Evolutionary conservation across 1,140 invertebrate species (phyloP), one percentile per base, ranked within the genome.

Genomic region (Charaxes varanes): DNA sequence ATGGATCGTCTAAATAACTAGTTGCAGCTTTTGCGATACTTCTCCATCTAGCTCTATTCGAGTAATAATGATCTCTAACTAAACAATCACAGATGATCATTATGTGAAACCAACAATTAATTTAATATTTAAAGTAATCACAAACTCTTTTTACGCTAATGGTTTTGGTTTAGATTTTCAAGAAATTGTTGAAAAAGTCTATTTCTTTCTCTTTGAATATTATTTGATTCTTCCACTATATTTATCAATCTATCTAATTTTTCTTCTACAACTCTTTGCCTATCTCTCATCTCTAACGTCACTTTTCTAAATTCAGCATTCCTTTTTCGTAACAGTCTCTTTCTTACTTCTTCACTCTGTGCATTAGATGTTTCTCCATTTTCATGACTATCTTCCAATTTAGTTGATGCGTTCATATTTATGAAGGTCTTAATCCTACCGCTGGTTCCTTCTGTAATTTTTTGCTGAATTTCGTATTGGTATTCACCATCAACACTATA

Each of bases 221-320:
- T 67, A 33, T 83, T 83, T 33, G 79, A 83, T 49, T 83, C 76
- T 57, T 83, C 66, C 6, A 83, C 76, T 41, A 80, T 80, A 63
- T 62, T 69, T 32, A 83, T 77, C 47, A 83, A 46, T 13, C 63
- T 79, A 66, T 83, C 79, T 61, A 83, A 58, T 33, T 83, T 83
- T 27, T 73, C 68, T 50, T 83, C 79, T 0, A 83, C 72, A 19
- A 60, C 44, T 33, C 52, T 62, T 36, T 83, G 79, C 14, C 79
- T 53, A 27, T 83, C 76, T 38, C 69, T 64, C 57, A 83, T 70
- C 53, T 83, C 79, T 42, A 69, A 37, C 16, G 79, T 65, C 3
- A 67, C 67, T 53, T 79, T 81, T 24, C 62, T 62, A 35, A 83
- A 79, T 22, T 80, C 73, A 10, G 69, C 62, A 51, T 64, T 70